Conservation (phyloP, 1,140 invertebrate species). For the Hyles vespertilio region DNA sequence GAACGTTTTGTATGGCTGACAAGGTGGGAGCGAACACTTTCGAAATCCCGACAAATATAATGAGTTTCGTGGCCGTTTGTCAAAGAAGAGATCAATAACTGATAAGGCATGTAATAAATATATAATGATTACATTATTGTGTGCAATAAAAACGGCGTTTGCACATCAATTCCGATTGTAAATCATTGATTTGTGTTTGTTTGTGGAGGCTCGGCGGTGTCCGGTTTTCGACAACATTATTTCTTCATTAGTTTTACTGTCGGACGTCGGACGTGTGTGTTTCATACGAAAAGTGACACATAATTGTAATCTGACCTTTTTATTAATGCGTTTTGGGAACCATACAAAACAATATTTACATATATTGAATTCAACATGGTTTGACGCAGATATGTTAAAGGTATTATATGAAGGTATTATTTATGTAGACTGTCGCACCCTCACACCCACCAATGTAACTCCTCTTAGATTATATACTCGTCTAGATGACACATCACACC, state of each 20-base stretch:
- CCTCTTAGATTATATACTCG: too few species aligned
- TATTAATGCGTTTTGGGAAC: too few species aligned
- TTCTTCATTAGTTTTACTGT: constrained; percentile 10
- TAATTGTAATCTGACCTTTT: not conserved
- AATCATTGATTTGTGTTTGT: constrained; percentile 9
- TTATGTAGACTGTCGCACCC: too few species aligned
- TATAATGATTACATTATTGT: constrained; percentile 25
- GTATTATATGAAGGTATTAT: too few species aligned
- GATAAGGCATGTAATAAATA: constrained; percentile 15
- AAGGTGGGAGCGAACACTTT: constrained; percentile 2
- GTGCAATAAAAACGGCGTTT: constrained; percentile 22
- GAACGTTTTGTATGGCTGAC: not conserved
- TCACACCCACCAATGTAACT: too few species aligned
- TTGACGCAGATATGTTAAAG: not conserved
- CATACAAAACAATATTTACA: too few species aligned
- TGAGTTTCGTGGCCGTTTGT: constrained; percentile 12
- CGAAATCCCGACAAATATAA: constrained; percentile 6
- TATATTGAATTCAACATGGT: not conserved
- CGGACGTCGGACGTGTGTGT: not conserved
- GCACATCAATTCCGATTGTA: constrained; percentile 19
- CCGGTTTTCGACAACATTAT: constrained; percentile 2
- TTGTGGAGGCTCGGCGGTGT: constrained; percentile 7
- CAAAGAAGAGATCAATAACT: constrained; percentile 19
- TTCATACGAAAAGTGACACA: not conserved
- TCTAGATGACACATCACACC: too few species aligned